These are phyloP conservation scores for Actinemys pallida DNA, from an alignment of 2,113 vertebrate genomes.

Conservation along the genomic window DNA sequence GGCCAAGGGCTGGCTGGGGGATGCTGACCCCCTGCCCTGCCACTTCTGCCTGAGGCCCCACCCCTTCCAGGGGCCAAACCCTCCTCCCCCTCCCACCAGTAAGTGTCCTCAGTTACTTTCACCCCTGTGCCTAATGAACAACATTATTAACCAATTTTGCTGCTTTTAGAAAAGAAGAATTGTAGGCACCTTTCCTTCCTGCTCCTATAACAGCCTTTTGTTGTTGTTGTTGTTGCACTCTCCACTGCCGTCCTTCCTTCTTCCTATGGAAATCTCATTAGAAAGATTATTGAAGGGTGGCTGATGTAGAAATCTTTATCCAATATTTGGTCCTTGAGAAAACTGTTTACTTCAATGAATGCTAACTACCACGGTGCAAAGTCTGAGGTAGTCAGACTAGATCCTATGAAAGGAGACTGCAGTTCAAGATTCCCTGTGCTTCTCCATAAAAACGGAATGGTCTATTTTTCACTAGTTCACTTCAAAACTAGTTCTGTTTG, in stretches of 20 bases:
- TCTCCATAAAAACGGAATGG: background rate
- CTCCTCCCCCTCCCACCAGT: too few species aligned
- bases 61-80: too few species aligned
- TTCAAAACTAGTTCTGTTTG: background rate
- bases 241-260: background rate
- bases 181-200: background rate
- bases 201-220: background rate
- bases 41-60: too few species aligned
- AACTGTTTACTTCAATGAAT: background rate
- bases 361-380: background rate
- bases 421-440: background rate
- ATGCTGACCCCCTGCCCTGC: too few species aligned
- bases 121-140: background rate
- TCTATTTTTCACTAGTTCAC: background rate
- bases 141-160: background rate
- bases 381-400: background rate
- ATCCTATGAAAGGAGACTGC: background rate
- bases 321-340: background rate
- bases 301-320: background rate
- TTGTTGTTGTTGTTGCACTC: background rate
- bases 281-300: background rate
- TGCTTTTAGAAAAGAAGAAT: background rate
- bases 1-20: too few species aligned
- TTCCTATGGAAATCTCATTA: background rate
- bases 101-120: too few species aligned